Percentiles rank a stretch among this genome's conserved stretches.
Evolutionary conservation across 30 jellyfish, hydroid and myxozoan species (phyloP).

Genomic region (Chrysaora quinquecirrha): DNA sequence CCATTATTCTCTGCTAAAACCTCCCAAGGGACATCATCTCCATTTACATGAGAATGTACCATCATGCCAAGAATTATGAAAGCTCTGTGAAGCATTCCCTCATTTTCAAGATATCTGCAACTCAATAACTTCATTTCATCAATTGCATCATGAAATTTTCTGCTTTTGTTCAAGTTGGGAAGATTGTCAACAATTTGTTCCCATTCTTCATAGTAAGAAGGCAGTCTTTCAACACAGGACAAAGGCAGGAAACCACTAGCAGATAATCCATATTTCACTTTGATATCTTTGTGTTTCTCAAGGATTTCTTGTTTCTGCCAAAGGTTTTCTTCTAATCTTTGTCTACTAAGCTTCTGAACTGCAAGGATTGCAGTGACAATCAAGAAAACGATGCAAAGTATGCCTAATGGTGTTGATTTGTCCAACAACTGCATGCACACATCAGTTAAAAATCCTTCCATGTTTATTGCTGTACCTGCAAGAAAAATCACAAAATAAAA

Average conservation of each 20-base stretch:
- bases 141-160: slow-evolving; percentile 12
- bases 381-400: too few species aligned
- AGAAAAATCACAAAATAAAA: too few species aligned
- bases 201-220: slow-evolving; percentile 31
- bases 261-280: slow-evolving; percentile 22
- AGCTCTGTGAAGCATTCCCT: slow-evolving; percentile 35
- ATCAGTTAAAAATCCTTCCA: too few species aligned
- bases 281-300: too few species aligned
- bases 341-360: too few species aligned
- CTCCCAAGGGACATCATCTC: slow-evolving; percentile 37
- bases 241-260: slow-evolving; percentile 39
- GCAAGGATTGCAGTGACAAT: too few species aligned
- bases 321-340: too few species aligned
- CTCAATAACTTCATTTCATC: slow-evolving; percentile 3
- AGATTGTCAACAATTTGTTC: slow-evolving; percentile 14
- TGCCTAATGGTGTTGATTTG: too few species aligned
- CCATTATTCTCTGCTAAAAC: not conserved
- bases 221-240: slow-evolving; percentile 20
- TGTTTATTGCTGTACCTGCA: too few species aligned
- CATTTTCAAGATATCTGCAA: slow-evolving; percentile 30
- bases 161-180: slow-evolving; percentile 35
- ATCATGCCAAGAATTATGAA: slow-evolving; percentile 53
- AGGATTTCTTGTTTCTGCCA: too few species aligned
- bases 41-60: slow-evolving; percentile 62
- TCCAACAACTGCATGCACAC: too few species aligned